These are phyloP conservation scores for Patagioenas fasciata DNA, from an alignment of 2,113 vertebrate species.

Conservation along the genomic window DNA sequence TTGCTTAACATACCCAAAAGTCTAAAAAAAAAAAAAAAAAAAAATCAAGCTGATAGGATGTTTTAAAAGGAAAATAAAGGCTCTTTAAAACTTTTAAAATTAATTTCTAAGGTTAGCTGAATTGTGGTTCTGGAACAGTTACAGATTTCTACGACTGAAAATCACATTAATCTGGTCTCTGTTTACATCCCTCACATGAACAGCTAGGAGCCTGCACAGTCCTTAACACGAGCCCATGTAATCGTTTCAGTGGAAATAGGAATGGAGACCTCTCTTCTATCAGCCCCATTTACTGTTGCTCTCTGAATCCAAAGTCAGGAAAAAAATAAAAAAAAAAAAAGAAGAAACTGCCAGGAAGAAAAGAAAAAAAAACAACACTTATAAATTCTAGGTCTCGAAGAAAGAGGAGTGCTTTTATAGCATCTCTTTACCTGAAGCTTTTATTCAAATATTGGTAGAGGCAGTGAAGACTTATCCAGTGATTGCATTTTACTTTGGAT, in stretches of 20 bases:
- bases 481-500: neutral
- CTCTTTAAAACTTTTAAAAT: neutral
- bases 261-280: neutral
- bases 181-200: neutral
- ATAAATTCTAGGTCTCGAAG: neutral
- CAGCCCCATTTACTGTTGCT: neutral
- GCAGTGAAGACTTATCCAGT: neutral
- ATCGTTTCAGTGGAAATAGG: neutral
- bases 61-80: neutral
- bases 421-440: neutral
- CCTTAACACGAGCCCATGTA: neutral
- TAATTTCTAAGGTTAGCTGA: neutral
- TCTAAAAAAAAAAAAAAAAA: neutral
- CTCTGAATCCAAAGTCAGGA: neutral
- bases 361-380: neutral
- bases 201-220: neutral
- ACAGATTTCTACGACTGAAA: neutral
- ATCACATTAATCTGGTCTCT: neutral
- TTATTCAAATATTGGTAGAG: neutral
- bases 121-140: neutral
- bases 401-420: neutral
- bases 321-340: neutral
- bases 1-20: neutral
- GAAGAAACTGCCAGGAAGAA: neutral
- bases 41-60: neutral